phyloP scores from a whole-genome alignment of 2,888 invertebrate genomes.

The Harmothoe impar region DNA sequence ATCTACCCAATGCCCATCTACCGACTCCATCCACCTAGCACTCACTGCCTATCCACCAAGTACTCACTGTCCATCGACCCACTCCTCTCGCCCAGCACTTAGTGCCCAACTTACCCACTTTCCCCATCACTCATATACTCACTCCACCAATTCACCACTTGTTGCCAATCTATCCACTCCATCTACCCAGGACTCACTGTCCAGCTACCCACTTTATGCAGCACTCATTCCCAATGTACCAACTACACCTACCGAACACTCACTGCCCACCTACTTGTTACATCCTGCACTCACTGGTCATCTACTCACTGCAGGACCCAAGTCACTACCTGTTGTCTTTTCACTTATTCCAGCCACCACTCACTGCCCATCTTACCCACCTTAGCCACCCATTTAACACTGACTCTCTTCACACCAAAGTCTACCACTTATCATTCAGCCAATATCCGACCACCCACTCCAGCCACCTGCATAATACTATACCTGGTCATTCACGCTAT shows the following conservation, averaged over 20 bases:
- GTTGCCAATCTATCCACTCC: background rate
- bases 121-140: background rate
- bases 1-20: background rate
- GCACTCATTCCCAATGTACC: too few species aligned
- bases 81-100: background rate
- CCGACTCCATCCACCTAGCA: background rate
- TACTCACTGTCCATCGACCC: background rate
- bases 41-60: background rate
- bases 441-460: too few species aligned
- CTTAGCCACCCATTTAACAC: background rate
- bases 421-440: too few species aligned
- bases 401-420: too few species aligned
- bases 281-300: background rate
- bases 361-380: background rate
- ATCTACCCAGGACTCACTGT: background rate
- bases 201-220: background rate
- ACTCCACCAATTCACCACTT: background rate
- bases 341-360: background rate
- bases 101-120: background rate
- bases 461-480: too few species aligned
- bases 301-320: background rate
- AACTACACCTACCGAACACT: too few species aligned
- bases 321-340: background rate
- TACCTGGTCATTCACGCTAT: background rate
- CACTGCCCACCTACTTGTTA: background rate